These are phyloP conservation scores for Aythya fuligula DNA, from an alignment of 2,797 vertebrate species.

Conservation along the genomic window DNA sequence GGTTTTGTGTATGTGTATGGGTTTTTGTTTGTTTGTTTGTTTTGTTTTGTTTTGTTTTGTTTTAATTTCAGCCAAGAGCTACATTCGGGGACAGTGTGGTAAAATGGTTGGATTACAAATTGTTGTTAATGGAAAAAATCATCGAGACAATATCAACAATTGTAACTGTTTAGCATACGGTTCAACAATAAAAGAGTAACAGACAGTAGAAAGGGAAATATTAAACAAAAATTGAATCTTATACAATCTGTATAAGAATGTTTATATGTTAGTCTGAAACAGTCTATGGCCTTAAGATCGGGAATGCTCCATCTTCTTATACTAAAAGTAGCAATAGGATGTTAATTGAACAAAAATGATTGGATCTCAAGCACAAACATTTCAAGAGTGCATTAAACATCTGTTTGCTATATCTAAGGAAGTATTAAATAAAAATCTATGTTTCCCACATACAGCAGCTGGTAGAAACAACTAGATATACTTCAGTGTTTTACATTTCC, in stretches of 20 bases:
- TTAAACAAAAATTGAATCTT: neutral
- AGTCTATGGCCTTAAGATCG: neutral
- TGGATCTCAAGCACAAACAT: neutral
- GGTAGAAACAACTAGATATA: constrained; percentile 1
- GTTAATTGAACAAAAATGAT: constrained; percentile 23
- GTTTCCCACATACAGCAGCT: neutral
- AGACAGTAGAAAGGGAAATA: neutral
- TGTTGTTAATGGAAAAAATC: neutral
- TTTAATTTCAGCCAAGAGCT: neutral
- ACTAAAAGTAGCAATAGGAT: neutral
- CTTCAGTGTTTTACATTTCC: neutral
- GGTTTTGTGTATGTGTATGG: neutral
- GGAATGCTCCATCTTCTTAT: neutral
- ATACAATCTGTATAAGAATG: neutral
- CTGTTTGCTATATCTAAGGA: constrained; percentile 29
- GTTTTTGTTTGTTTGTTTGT: no score
- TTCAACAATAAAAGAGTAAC: neutral
- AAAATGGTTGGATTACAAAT: neutral
- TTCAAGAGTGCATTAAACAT: constrained; percentile 23
- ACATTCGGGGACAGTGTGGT: neutral
- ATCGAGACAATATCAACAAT: neutral
- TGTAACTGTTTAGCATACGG: neutral
- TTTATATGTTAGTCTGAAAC: neutral
- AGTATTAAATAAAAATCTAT: constrained; percentile 4
- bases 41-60: no score